Evolutionary conservation across 2,888 invertebrate species (phyloP), one percentile per base, ranked within the genome.

Genomic region (Hirtodrosophila duncani): DNA sequence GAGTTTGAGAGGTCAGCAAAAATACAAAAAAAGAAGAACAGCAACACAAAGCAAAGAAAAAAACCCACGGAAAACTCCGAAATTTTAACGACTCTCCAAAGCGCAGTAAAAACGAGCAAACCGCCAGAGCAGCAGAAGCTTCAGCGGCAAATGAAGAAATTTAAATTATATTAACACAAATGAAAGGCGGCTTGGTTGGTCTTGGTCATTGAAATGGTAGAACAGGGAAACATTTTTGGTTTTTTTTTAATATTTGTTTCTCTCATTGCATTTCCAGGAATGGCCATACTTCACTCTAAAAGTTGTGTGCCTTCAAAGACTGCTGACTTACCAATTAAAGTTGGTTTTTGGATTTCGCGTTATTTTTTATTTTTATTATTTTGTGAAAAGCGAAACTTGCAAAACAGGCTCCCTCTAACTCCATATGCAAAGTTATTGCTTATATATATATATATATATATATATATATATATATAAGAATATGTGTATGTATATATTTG

Each of bases 21-120:
- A 36, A 10, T 16, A 36, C 1, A 21, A 38, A 18, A 23, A 16
- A 9, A 37, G 45, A 37, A 45, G 21, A 29, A 24, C 43, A 39
- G 41, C 10, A 20, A 29, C 34, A 27, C 16, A 36, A 45, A 56
- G 23, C 13, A 11, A 41, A 53, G n/a, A n/a, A 50, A 29, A 31
- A 16, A 36, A 27, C 23, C 13, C 23, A 21, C 21, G 38, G 21
- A 9, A 9, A 46, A 58, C 69, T 65, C 58, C 52, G 31, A 10
- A 53, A 60, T 60, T 75, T 68, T 81, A 68, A 83, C 65, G 81
- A 83, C 68, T 82, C 83, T 82, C 83, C 63, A 66, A 81, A 72
- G 83, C 64, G 65, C 71, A 69, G 67, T 81, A 80, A 83, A 70
- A 67, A 43, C 52, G 14, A 7, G 21, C 16, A 37, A 27, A 23